Percentiles rank a stretch among this genome's conserved stretches.
These are phyloP conservation scores for Boloria selene DNA, from an alignment of 2,888 invertebrate species.

Conservation along the genomic window DNA sequence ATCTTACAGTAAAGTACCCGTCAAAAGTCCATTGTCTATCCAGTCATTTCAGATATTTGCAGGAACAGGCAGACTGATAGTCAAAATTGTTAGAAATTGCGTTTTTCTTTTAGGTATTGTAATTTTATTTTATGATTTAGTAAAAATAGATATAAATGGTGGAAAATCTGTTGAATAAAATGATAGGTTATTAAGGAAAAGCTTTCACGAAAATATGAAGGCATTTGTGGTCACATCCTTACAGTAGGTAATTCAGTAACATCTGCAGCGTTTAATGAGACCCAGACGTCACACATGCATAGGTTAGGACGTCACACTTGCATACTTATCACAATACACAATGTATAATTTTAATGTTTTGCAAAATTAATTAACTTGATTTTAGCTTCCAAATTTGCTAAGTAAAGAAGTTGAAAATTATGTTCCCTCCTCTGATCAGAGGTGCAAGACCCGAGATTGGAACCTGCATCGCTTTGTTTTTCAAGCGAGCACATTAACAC, in stretches of 20 bases:
- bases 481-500: too few species aligned
- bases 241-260: slow-evolving; percentile 8
- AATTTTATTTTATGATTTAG: too few species aligned
- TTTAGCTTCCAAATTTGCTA: background rate
- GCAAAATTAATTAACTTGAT: background rate
- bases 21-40: too few species aligned
- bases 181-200: slow-evolving; percentile 1
- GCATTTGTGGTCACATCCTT: slow-evolving; percentile 9
- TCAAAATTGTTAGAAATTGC: too few species aligned
- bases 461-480: too few species aligned
- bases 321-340: slow-evolving; percentile 9
- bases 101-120: too few species aligned
- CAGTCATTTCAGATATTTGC: too few species aligned
- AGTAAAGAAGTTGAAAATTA: background rate
- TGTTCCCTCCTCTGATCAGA: background rate
- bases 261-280: slow-evolving; percentile 46
- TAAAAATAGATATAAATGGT: too few species aligned
- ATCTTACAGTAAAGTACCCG: too few species aligned
- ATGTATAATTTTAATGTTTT: slow-evolving; percentile 3
- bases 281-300: slow-evolving; percentile 1
- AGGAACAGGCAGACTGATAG: too few species aligned
- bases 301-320: background rate
- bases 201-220: slow-evolving; percentile 3
- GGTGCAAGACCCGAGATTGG: too few species aligned
- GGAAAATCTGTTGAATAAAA: too few species aligned